These are phyloP conservation scores for Ochropleura leucogaster DNA, from an alignment of 2,888 invertebrate genomes.

Conservation along the genomic window DNA sequence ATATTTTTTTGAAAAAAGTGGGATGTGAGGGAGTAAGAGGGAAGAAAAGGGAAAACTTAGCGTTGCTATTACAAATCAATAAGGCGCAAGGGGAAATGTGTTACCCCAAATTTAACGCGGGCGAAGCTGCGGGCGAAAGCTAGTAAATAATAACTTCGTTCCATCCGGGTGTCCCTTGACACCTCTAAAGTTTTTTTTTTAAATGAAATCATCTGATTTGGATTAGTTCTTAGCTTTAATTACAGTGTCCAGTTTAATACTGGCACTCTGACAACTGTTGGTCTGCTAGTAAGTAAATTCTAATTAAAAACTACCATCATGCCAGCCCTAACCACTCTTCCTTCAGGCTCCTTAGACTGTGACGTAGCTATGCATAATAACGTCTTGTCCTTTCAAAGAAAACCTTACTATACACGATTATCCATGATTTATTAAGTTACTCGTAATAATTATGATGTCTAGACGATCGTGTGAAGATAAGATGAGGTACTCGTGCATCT, in stretches of 20 bases:
- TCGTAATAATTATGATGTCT: slow-evolving; percentile 33
- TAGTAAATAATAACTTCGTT: no score
- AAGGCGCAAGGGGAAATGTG: no score
- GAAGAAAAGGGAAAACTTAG: no score
- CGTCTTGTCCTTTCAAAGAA: slow-evolving; percentile 44
- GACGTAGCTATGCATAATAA: slow-evolving; percentile 40
- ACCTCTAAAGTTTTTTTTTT: neutral
- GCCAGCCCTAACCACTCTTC: slow-evolving; percentile 49
- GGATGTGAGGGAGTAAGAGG: no score
- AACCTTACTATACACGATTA: slow-evolving; percentile 33
- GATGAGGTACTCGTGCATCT: neutral
- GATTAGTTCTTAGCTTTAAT: neutral
- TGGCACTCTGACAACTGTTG: neutral
- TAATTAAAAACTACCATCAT: neutral
- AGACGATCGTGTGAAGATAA: slow-evolving; percentile 41
- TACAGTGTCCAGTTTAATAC: no score
- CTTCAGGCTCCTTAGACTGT: slow-evolving; percentile 47
- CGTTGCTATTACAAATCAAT: no score
- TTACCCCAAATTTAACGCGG: no score
- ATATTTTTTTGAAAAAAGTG: no score
- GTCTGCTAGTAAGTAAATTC: neutral
- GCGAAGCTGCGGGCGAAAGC: no score
- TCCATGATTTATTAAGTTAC: slow-evolving; percentile 37
- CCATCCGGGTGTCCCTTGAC: no score
- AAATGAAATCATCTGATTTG: neutral